phyloP scores from a whole-genome alignment of 1,140 invertebrate genomes.

The Bombus sibiricus region DNA sequence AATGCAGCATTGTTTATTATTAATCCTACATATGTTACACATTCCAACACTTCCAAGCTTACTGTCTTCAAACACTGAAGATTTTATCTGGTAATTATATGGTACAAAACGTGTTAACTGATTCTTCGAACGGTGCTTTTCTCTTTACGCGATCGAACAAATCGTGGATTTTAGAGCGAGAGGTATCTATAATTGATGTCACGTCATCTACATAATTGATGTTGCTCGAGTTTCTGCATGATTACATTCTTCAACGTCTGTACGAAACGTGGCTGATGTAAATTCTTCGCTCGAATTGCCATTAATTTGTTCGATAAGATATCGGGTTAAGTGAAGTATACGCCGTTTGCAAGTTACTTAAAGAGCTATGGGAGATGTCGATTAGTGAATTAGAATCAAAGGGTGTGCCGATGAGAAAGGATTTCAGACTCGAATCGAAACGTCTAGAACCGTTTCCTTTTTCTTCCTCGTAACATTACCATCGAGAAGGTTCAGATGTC shows the following conservation, averaged over 20 bases:
- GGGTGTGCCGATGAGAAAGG: background rate
- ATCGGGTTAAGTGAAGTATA: background rate
- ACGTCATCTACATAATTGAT: background rate
- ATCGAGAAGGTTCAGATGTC: background rate
- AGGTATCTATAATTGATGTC: too few species aligned
- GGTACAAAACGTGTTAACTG: too few species aligned
- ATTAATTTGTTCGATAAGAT: constrained; percentile 21
- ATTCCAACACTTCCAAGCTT: too few species aligned
- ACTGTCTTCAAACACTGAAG: too few species aligned
- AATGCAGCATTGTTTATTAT: too few species aligned
- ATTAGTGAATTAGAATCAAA: background rate
- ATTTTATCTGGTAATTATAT: too few species aligned
- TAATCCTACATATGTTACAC: too few species aligned
- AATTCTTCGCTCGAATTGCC: background rate
- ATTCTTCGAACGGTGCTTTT: too few species aligned
- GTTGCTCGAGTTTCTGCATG: background rate
- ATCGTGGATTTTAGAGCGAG: background rate
- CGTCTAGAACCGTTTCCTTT: background rate
- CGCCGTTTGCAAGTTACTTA: background rate
- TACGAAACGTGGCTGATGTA: background rate
- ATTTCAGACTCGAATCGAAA: background rate
- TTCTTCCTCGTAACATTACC: too few species aligned
- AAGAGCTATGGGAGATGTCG: background rate
- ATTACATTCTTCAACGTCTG: background rate
- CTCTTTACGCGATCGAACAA: background rate